Evolutionary conservation across 2,888 invertebrate genomes (phyloP).

Genomic region (Drosophila heteroneura): DNA sequence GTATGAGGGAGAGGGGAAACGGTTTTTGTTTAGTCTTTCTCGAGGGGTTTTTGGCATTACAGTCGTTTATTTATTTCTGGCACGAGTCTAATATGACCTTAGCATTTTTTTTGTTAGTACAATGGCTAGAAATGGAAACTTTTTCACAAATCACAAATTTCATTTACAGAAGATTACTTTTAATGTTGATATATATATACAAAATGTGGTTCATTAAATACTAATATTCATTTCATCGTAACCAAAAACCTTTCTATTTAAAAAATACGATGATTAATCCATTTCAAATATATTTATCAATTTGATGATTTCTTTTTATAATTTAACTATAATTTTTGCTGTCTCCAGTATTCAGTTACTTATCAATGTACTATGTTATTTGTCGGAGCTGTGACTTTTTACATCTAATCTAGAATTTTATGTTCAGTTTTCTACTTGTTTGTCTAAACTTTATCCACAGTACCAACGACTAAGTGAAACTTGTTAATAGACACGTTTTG

Average conservation of each 20-base stretch:
- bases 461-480: slow-evolving; percentile 33
- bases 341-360: not conserved
- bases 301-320: not conserved
- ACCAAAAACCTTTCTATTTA: not conserved
- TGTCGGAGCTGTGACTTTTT: not conserved
- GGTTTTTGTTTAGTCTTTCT: not conserved
- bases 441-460: slow-evolving; percentile 18
- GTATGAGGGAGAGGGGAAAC: slow-evolving; percentile 3
- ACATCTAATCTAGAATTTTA: not conserved
- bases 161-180: too few species aligned
- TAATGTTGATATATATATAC: fast-evolving
- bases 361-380: not conserved
- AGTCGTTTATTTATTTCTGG: slow-evolving; percentile 35
- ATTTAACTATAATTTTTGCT: not conserved
- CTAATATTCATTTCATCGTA: not conserved
- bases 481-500: slow-evolving; percentile 64
- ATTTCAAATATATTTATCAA: not conserved
- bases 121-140: slow-evolving; percentile 37
- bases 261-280: not conserved
- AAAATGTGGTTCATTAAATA: not conserved
- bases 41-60: not conserved
- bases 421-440: not conserved
- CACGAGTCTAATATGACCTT: slow-evolving; percentile 46
- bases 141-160: not conserved
- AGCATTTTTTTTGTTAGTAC: slow-evolving; percentile 2